Evolutionary conservation across 2,113 vertebrate genomes (phyloP).

Genomic region (Etia nguti): DNA sequence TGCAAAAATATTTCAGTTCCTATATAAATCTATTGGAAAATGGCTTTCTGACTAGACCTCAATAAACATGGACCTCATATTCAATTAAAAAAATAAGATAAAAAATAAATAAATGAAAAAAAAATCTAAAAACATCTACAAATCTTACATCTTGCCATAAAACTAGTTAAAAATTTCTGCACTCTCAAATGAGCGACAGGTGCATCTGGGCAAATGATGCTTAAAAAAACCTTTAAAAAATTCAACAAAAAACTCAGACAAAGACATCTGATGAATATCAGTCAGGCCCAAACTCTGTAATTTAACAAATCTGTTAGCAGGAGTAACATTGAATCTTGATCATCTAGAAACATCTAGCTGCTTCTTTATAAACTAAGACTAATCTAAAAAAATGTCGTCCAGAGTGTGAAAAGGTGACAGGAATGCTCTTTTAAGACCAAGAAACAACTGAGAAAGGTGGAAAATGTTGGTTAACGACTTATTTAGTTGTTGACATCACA

Average conservation of each 20-base stretch:
- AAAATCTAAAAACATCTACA: no score
- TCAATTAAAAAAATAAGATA: no score
- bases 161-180: no score
- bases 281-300: neutral
- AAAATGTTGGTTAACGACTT: neutral
- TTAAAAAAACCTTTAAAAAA: no score
- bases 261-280: neutral
- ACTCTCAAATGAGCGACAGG: no score
- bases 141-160: no score
- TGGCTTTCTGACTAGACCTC: no score
- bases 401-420: neutral
- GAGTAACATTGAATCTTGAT: neutral
- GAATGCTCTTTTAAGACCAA: neutral
- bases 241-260: no score
- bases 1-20: neutral
- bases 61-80: no score
- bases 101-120: no score
- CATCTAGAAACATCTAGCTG: neutral
- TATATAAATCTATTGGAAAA: neutral
- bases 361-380: neutral
- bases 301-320: neutral
- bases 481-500: neutral
- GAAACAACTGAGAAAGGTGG: neutral
- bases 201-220: no score
- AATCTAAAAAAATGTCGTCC: neutral